Evolutionary conservation across 2,888 invertebrate genomes (phyloP).

Genomic region (Chymomyza procnemis): DNA sequence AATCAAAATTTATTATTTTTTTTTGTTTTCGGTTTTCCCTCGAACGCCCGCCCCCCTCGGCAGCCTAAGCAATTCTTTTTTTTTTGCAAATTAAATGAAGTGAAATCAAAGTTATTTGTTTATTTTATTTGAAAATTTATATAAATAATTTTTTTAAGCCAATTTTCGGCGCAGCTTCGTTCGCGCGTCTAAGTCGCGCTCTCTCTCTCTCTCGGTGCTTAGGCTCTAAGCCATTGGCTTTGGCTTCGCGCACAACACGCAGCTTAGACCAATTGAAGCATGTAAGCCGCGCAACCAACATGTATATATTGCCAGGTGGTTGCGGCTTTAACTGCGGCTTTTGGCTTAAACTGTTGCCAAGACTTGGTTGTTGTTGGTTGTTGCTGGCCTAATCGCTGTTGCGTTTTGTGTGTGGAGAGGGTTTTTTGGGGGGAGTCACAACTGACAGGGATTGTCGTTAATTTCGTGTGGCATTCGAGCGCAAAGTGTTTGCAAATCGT

Average conservation of each 20-base stretch:
- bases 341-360: background rate
- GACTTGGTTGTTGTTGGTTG: too few species aligned
- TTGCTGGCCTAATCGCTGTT: slow-evolving; percentile 13
- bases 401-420: background rate
- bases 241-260: background rate
- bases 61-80: too few species aligned
- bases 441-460: background rate
- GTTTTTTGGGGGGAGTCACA: too few species aligned
- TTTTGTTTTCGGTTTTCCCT: too few species aligned
- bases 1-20: too few species aligned
- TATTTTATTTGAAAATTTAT: background rate
- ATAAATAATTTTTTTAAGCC: background rate
- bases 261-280: background rate
- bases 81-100: too few species aligned
- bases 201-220: too few species aligned
- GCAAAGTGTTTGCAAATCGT: slow-evolving; percentile 34
- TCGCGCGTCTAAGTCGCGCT: too few species aligned
- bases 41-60: too few species aligned
- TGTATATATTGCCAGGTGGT: background rate
- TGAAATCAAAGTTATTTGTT: too few species aligned
- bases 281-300: background rate
- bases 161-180: background rate
- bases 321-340: background rate
- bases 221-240: background rate
- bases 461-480: slow-evolving; percentile 15